These are phyloP conservation scores for Monochamus saltuarius DNA, from an alignment of 1,140 invertebrate species.

Conservation along the genomic window DNA sequence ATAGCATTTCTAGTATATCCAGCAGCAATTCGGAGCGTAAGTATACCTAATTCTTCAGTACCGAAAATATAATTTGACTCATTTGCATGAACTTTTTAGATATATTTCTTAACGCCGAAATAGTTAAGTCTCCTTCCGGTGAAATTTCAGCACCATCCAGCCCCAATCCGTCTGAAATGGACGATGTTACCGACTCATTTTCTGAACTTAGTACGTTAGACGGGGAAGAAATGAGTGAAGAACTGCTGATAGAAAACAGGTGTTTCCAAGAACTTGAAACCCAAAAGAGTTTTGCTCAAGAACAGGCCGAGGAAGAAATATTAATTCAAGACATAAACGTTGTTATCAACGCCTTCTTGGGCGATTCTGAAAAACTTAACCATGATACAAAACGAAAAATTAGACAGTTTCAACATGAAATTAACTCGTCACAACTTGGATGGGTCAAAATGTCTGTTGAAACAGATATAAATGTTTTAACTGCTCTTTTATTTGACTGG, in stretches of 20 bases:
- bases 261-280: slow-evolving; percentile 48
- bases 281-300: slow-evolving; percentile 40
- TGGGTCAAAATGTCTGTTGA: slow-evolving; percentile 68
- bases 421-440: slow-evolving; percentile 67
- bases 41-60: slow-evolving; percentile 15
- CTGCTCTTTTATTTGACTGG: slow-evolving; percentile 69
- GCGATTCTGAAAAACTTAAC: slow-evolving; percentile 58
- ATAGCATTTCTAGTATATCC: slow-evolving; percentile 38
- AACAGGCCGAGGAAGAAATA: slow-evolving; percentile 30
- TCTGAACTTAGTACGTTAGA: slow-evolving; percentile 43
- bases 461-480: slow-evolving; percentile 62
- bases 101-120: slow-evolving; percentile 23
- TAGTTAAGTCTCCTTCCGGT: slow-evolving; percentile 29
- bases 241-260: slow-evolving; percentile 42
- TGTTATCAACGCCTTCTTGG: slow-evolving; percentile 50
- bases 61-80: not conserved
- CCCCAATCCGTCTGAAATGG: slow-evolving; percentile 43
- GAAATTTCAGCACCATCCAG: slow-evolving; percentile 37
- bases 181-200: slow-evolving; percentile 31
- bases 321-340: slow-evolving; percentile 34
- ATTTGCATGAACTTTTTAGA: slow-evolving; percentile 19
- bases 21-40: slow-evolving; percentile 41
- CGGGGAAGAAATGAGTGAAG: slow-evolving; percentile 41
- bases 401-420: slow-evolving; percentile 60
- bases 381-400: slow-evolving; percentile 56